Base-by-base conservation (phyloP, 2,113 vertebrate genomes). In the Dendrocopos noguchii region DNA sequence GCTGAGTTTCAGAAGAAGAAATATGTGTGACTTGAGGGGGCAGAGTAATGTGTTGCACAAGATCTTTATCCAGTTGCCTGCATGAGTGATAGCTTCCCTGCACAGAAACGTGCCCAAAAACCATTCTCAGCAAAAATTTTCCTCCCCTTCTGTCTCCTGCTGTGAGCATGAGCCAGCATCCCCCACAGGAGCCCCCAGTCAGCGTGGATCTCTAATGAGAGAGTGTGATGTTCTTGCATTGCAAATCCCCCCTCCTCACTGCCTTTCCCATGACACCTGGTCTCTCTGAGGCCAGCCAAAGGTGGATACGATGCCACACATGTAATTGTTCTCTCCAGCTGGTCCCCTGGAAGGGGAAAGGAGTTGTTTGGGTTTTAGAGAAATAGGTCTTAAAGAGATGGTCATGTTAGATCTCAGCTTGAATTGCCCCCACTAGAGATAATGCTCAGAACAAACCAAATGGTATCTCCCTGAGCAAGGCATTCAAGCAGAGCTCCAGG, bases 291-390 rank as follows among this genome's bases (percentile, higher is more conserved):
- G 61, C 31, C 63, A 88, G 75, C 39, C 33, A 16, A 55, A 73
- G 66, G 44, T 29, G 2, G 61, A 42, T 22, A 5, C 0, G 1
- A 29, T 78, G 63, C n/a, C 59, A 55, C 31, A 1, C 2, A 0
- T 9, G 24, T 57, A 63, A 21, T 60, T 79, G 20, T 22, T 88
- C 27, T 70, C 46, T 52, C 29, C 4, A 55, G 7, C 4, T 25
- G 22, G 31, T 36, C 33, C 5, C 22, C 20, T 25, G 19, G 34
- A 44, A 65, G 15, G 22, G 9, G 12, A 83, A 67, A 77, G 15
- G 61, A 29, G 7, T 4, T n/a, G 34, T 82, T 46, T 2, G 5
- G 12, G 3, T 10, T 70, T 94, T 66, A 42, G 16, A 46, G 24
- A 28, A 46, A 36, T 56, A 28, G 79, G 5, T 52, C 36, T 10